Percentiles rank a stretch among this genome's conserved stretches.
Evolutionary conservation across 2,888 invertebrate species (phyloP).

Genomic region (Sclerodermus sp.): DNA sequence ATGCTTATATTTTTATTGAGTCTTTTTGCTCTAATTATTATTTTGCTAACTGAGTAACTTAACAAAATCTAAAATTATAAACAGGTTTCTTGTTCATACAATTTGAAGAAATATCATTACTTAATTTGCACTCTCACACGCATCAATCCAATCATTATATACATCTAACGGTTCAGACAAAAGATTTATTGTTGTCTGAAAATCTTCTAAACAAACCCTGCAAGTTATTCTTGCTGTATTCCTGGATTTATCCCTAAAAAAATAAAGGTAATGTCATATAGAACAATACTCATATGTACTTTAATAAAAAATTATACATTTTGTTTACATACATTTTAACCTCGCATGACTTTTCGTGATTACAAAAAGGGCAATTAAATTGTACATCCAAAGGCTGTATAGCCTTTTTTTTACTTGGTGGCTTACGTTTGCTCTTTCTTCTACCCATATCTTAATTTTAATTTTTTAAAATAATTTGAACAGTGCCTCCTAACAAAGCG

Average conservation of each 20-base stretch:
- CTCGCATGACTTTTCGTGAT: slow-evolving; percentile 98
- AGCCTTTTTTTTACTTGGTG: slow-evolving; percentile 90
- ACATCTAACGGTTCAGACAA: slow-evolving; percentile 97
- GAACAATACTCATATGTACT: not conserved
- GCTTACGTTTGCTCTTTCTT: slow-evolving; percentile 95
- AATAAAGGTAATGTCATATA: not conserved
- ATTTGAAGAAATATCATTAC: no score
- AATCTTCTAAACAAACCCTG: slow-evolving; percentile 94
- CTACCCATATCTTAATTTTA: no score
- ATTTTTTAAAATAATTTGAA: slow-evolving; percentile 32
- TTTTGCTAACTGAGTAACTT: no score
- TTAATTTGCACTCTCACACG: slow-evolving; percentile 92
- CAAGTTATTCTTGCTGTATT: slow-evolving; percentile 95
- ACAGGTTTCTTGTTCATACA: no score
- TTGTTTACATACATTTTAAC: slow-evolving; percentile 86
- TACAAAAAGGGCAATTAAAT: slow-evolving; percentile 99
- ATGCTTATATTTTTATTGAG: no score
- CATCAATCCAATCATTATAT: slow-evolving; percentile 99
- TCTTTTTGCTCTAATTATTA: no score
- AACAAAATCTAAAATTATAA: no score
- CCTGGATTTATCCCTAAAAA: slow-evolving; percentile 87
- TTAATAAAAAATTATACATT: not conserved
- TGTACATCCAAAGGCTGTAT: slow-evolving; percentile 92
- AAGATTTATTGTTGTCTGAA: slow-evolving; percentile 94
- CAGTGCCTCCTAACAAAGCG: no score